phyloP scores from a whole-genome alignment of 2,113 vertebrate genomes.

The Crotalus viridis region DNA sequence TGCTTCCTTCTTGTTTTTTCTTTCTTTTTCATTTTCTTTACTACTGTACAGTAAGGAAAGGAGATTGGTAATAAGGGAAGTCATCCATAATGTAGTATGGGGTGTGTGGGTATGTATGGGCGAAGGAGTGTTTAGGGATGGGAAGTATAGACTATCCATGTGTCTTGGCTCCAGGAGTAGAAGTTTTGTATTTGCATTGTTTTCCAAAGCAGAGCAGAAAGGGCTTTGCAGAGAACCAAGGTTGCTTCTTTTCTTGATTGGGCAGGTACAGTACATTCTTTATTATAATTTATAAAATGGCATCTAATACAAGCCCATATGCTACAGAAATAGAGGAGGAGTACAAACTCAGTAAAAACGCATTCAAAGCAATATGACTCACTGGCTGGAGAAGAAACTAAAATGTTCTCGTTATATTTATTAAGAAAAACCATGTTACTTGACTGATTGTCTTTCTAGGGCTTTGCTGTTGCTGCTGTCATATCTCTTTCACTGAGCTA shows the following conservation, averaged over 20 bases:
- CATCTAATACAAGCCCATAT: background rate
- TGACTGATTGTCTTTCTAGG: background rate
- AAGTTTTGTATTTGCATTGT: background rate
- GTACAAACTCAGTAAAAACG: background rate
- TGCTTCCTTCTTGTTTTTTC: background rate
- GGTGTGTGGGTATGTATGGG: background rate
- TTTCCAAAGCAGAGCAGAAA: background rate
- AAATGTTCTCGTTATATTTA: background rate
- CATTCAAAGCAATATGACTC: background rate
- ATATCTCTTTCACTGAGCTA: background rate
- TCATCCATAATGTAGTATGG: background rate
- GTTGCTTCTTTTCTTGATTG: background rate
- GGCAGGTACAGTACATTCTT: background rate
- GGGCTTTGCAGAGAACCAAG: background rate
- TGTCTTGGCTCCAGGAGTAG: background rate
- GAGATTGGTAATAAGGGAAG: background rate
- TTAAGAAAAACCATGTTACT: background rate
- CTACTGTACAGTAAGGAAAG: background rate
- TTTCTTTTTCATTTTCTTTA: background rate
- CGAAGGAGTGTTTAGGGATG: background rate
- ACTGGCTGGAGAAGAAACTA: background rate
- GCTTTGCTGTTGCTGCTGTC: background rate
- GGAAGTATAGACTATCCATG: background rate
- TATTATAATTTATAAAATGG: background rate
- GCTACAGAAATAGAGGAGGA: background rate